These are phyloP conservation scores for Troides oblongomaculatus DNA, from an alignment of 2,888 invertebrate genomes.

Conservation along the genomic window DNA sequence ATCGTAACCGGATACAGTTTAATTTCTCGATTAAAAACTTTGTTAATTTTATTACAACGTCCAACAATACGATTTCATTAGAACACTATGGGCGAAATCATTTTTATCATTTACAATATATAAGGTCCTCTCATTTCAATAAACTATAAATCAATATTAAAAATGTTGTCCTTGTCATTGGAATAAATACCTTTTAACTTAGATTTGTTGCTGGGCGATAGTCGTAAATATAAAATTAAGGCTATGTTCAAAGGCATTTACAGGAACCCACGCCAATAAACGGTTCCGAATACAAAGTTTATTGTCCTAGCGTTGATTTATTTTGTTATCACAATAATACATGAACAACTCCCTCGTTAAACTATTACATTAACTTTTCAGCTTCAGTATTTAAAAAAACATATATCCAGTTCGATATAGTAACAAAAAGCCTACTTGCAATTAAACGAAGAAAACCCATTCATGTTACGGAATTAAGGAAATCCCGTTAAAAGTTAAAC, in stretches of 20 bases:
- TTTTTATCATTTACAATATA: not conserved
- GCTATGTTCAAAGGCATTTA: conserved; percentile 19
- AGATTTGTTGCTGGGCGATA: conserved; percentile 16
- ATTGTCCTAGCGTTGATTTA: conserved; percentile 20
- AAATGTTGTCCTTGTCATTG: conserved; percentile 22
- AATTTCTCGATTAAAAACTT: conserved; percentile 7
- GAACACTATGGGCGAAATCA: too few species aligned
- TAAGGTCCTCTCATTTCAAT: not conserved
- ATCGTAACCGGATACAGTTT: conserved; percentile 51
- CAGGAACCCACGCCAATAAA: conserved; percentile 15
- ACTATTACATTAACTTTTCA: not conserved
- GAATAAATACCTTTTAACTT: conserved; percentile 22
- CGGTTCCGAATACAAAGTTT: conserved; percentile 21
- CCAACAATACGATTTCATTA: too few species aligned
- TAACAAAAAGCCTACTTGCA: conserved; percentile 39
- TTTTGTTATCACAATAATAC: conserved; percentile 11
- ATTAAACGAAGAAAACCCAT: conserved; percentile 44
- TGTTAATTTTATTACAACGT: not conserved
- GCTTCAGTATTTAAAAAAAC: conserved; percentile 29
- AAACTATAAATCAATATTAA: conserved; percentile 18
- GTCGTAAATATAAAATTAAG: conserved; percentile 22
- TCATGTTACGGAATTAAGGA: conserved; percentile 49
- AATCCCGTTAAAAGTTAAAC: conserved; percentile 42
- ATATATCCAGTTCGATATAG: conserved; percentile 42
- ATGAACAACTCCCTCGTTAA: not conserved